A percentile compares a stretch with the other conserved stretches of the same genome.
Evolutionary conservation across 2,113 vertebrate species (phyloP).

Genomic region (Sapayoa aenigma): DNA sequence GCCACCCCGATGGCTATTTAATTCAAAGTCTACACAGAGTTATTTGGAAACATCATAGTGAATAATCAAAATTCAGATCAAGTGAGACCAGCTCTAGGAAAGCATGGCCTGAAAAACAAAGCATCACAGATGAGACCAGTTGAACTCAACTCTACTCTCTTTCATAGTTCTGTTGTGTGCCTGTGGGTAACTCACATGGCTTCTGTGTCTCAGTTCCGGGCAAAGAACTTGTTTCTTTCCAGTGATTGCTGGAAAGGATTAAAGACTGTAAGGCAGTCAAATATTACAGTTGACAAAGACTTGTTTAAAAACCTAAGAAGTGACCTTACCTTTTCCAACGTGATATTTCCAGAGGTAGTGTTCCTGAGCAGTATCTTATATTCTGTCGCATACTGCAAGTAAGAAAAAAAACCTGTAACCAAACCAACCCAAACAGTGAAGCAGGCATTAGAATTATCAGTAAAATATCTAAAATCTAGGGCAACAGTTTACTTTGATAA

Average conservation of each 20-base stretch:
- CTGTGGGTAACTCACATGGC: background rate
- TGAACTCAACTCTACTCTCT: background rate
- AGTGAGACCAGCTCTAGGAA: background rate
- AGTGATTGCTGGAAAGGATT: background rate
- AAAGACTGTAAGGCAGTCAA: background rate
- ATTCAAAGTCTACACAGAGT: background rate
- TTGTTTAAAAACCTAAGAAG: background rate
- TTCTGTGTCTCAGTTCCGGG: background rate
- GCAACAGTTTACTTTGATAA: background rate
- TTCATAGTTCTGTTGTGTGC: background rate
- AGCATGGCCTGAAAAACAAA: background rate
- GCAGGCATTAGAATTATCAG: background rate
- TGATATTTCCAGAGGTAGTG: slow-evolving; percentile 79
- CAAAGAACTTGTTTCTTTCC: background rate
- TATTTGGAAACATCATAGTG: background rate
- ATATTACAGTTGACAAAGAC: background rate
- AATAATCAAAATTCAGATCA: background rate
- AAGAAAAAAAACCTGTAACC: background rate
- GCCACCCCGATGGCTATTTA: background rate
- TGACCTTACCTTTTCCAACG: slow-evolving; percentile 83
- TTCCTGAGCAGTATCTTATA: slow-evolving; percentile 81
- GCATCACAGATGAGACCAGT: background rate
- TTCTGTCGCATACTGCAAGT: slow-evolving; percentile 84
- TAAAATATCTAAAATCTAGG: background rate
- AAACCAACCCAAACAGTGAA: background rate